These are phyloP conservation scores for Eulemur macaco DNA, from an alignment of 2,113 vertebrate genomes.

Conservation along the genomic window DNA sequence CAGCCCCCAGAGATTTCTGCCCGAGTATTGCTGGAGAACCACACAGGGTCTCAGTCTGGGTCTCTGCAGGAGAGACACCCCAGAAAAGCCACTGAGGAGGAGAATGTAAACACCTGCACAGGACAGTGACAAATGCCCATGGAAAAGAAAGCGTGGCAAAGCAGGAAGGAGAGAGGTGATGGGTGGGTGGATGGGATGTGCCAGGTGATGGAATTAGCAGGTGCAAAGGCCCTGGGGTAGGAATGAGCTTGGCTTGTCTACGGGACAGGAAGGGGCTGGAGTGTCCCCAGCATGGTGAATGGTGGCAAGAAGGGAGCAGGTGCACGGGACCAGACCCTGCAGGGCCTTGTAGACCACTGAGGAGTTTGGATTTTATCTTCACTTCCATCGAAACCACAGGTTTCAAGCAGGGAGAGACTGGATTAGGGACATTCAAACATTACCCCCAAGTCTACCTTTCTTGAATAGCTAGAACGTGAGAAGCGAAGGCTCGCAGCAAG, in stretches of 20 bases:
- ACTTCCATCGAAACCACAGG: neutral
- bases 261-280: neutral
- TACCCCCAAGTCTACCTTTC: neutral
- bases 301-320: neutral
- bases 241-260: neutral
- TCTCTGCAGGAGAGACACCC: neutral
- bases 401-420: neutral
- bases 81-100: neutral
- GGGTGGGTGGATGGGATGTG: fast-evolving
- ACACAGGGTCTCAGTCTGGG: neutral
- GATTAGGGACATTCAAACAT: fast-evolving
- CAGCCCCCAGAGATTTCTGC: neutral
- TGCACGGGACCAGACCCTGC: neutral
- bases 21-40: neutral
- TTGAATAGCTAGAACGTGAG: neutral
- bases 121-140: neutral
- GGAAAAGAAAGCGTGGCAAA: neutral
- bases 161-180: neutral
- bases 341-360: neutral
- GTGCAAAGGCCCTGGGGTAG: neutral
- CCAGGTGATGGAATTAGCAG: fast-evolving
- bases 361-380: neutral
- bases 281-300: neutral
- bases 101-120: neutral
- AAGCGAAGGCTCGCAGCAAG: too few relatives aligned